Evolutionary conservation across 1,140 invertebrate species (phyloP).

Genomic region (Pachypeltis micranthus): DNA sequence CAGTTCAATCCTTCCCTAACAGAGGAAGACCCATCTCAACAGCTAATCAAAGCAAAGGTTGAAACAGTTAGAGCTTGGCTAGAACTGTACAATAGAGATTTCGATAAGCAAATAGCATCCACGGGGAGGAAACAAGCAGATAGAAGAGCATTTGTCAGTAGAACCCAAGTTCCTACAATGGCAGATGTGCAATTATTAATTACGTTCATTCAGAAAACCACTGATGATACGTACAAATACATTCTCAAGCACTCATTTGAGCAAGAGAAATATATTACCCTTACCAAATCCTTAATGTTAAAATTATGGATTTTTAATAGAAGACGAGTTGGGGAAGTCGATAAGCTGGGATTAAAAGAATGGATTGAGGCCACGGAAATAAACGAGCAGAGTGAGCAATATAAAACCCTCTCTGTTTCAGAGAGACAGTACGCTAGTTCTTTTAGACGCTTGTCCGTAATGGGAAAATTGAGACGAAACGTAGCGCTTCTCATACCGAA

Average conservation of each 20-base stretch:
- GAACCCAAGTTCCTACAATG: neutral
- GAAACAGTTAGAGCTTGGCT: too few relatives aligned
- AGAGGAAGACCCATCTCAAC: neutral
- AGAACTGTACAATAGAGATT: neutral
- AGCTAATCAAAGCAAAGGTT: neutral
- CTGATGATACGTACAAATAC: neutral
- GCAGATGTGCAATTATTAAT: neutral
- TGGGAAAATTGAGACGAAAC: neutral
- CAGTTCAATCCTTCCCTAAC: neutral
- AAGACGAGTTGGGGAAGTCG: constrained; percentile 12
- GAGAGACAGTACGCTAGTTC: neutral
- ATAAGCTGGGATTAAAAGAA: neutral
- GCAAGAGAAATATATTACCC: neutral
- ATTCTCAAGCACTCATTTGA: neutral
- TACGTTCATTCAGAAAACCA: neutral
- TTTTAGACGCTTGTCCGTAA: neutral
- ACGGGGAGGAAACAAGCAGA: neutral
- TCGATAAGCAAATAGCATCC: neutral
- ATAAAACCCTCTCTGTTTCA: neutral
- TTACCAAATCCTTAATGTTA: neutral
- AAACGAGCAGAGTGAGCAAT: neutral
- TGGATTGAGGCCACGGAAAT: neutral
- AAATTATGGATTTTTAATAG: constrained; percentile 7
- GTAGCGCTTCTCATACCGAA: neutral
- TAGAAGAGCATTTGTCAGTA: neutral